phyloP scores from a whole-genome alignment of 1,140 invertebrate species.

The Pseudomyrmex gracilis region DNA sequence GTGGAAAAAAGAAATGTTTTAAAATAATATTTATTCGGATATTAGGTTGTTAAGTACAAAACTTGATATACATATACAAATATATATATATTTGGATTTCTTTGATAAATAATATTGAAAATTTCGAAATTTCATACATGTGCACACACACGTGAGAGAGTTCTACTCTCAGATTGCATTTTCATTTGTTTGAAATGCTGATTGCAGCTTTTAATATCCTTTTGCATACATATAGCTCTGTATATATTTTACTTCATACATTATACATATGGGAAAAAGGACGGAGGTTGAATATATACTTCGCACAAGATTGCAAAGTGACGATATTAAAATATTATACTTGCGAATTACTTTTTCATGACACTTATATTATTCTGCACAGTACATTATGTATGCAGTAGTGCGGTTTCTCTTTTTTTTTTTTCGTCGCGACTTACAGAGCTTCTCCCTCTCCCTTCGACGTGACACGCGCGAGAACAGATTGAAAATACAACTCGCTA shows the following conservation, averaged over 20 bases:
- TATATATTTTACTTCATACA: constrained; percentile 19
- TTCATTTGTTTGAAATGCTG: constrained; percentile 31
- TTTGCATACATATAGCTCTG: background rate
- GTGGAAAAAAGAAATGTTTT: background rate
- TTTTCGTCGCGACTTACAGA: too few relatives aligned
- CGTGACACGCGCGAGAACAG: too few relatives aligned
- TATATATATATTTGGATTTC: background rate
- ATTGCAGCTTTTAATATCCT: constrained; percentile 40
- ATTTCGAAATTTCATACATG: background rate
- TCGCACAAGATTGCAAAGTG: constrained; percentile 19
- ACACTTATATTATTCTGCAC: background rate
- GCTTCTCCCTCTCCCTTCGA: too few relatives aligned
- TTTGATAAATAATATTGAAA: background rate
- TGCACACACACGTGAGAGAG: too few relatives aligned
- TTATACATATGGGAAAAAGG: background rate
- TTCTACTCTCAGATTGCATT: constrained; percentile 23
- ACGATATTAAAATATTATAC: constrained; percentile 17
- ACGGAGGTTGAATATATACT: constrained; percentile 24
- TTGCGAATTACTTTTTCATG: background rate
- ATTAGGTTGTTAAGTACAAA: background rate
- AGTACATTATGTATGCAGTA: background rate
- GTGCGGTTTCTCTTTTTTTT: background rate
- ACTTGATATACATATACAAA: background rate
- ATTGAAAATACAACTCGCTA: too few relatives aligned
- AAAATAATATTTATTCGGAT: background rate